Evolutionary conservation across 2,888 invertebrate species (phyloP).

Genomic region (Teleogryllus oceanicus): DNA sequence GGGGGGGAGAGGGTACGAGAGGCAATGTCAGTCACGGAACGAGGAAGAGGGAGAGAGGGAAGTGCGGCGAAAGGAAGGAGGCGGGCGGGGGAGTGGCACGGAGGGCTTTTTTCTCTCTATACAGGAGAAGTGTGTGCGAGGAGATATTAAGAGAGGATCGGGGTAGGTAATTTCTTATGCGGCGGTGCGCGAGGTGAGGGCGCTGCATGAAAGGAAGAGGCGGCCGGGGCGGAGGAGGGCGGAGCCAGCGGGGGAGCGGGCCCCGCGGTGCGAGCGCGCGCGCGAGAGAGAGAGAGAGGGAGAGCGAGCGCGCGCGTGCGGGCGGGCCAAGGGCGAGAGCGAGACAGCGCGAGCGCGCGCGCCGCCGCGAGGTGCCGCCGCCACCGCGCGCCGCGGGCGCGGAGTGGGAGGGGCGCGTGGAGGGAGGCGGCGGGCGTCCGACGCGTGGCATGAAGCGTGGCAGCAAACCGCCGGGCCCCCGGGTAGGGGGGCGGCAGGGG

Average conservation of each 20-base stretch:
- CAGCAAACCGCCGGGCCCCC: conserved; percentile 24
- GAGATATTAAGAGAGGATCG: conserved; percentile 18
- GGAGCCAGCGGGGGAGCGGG: conserved; percentile 35
- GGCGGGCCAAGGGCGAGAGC: conserved; percentile 31
- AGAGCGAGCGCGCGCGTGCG: conserved; percentile 24
- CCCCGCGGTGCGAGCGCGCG: not conserved
- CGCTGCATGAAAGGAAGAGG: conserved; percentile 25
- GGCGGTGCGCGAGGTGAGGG: conserved; percentile 35
- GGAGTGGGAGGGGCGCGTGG: conserved; percentile 23
- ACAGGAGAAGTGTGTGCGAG: not conserved
- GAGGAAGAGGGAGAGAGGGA: conserved; percentile 37
- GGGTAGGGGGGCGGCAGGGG: not conserved
- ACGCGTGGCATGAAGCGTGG: conserved; percentile 36
- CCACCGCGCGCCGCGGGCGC: not conserved
- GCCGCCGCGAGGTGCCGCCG: conserved; percentile 1
- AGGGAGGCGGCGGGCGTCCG: conserved; percentile 26
- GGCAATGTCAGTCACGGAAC: conserved; percentile 40
- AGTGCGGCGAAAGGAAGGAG: conserved; percentile 23
- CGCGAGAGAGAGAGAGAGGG: conserved; percentile 33
- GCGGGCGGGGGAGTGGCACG: not conserved
- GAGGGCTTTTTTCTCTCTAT: not conserved
- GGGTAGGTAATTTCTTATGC: conserved; percentile 20
- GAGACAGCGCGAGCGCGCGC: conserved; percentile 19
- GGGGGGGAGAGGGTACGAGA: conserved; percentile 38
- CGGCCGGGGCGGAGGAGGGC: conserved; percentile 29